Evolutionary conservation across 2,797 vertebrate species (phyloP).

Genomic region (Melanotaenia nigrans): DNA sequence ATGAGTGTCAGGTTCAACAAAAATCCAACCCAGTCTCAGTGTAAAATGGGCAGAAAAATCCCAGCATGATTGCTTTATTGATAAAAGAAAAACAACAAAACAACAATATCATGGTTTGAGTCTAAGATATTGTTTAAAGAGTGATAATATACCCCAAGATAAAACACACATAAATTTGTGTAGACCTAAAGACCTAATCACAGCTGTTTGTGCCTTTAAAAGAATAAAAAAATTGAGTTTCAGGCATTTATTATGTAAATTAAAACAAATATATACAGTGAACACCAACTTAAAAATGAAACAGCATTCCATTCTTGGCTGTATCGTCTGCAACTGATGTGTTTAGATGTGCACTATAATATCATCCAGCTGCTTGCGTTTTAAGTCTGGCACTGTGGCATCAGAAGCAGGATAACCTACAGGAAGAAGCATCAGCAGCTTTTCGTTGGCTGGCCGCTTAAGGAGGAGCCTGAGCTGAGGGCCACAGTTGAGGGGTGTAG

Average conservation of each 20-base stretch:
- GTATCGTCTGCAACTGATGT: not conserved
- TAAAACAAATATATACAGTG: not conserved
- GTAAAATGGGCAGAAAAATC: no score
- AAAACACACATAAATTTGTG: no score
- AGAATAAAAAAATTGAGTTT: no score
- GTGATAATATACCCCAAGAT: no score
- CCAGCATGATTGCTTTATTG: no score
- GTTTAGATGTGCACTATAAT: constrained; percentile 86
- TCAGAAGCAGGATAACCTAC: constrained; percentile 89
- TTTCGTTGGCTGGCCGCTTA: constrained; percentile 89
- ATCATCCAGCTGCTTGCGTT: constrained; percentile 87
- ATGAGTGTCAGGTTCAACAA: no score
- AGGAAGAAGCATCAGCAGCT: constrained; percentile 92
- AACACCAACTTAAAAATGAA: not conserved
- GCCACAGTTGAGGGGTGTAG: constrained; percentile 95
- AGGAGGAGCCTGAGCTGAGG: constrained; percentile 89
- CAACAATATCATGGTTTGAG: no score
- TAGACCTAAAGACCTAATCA: no score
- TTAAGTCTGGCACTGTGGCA: constrained; percentile 89
- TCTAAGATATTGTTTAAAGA: no score
- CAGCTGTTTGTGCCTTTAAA: no score
- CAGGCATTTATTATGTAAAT: not conserved
- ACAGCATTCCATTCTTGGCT: not conserved
- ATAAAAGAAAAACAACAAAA: no score
- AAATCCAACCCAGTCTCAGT: no score